A percentile compares a stretch with the other conserved stretches of the same genome.
Conservation (phyloP, 2,113 vertebrate genomes). For the Takifugu bimaculatus region DNA sequence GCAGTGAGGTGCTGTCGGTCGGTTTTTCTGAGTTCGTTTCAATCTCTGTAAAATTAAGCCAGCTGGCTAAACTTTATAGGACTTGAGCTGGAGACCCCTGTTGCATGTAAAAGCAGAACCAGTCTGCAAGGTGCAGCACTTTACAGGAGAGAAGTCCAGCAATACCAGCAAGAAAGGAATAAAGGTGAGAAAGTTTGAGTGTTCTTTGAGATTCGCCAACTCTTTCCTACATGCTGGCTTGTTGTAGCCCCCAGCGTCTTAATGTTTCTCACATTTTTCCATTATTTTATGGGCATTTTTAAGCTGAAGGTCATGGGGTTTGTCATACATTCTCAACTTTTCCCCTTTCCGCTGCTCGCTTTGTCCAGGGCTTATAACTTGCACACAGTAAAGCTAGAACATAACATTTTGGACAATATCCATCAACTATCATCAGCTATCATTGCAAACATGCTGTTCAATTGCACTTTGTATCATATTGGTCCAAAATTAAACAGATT, state of each 20-base stretch:
- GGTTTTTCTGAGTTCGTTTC: slow-evolving; percentile 7
- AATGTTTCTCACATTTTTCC: slow-evolving; percentile 43
- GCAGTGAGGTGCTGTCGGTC: neutral
- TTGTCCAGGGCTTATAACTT: too few species aligned
- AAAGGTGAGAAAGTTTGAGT: slow-evolving; percentile 39
- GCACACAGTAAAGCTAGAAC: too few species aligned
- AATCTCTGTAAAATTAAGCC: slow-evolving; percentile 42
- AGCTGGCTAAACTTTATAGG: slow-evolving; percentile 66
- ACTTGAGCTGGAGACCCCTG: slow-evolving; percentile 45
- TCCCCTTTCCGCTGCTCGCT: too few species aligned
- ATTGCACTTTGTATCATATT: too few species aligned
- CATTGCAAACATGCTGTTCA: too few species aligned
- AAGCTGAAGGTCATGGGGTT: slow-evolving; percentile 32
- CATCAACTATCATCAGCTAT: too few species aligned
- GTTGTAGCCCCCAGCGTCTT: slow-evolving; percentile 34
- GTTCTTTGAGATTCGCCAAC: slow-evolving; percentile 36
- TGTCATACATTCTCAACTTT: neutral
- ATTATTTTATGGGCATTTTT: slow-evolving; percentile 44
- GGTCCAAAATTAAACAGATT: too few species aligned
- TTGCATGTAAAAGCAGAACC: slow-evolving; percentile 52
- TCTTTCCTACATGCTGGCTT: slow-evolving; percentile 47
- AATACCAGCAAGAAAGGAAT: slow-evolving; percentile 35
- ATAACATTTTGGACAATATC: too few species aligned
- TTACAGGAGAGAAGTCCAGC: slow-evolving; percentile 62
- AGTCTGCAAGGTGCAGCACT: slow-evolving; percentile 56